Evolutionary conservation across 2,113 vertebrate species (phyloP).

Genomic region (Tichodroma muraria): DNA sequence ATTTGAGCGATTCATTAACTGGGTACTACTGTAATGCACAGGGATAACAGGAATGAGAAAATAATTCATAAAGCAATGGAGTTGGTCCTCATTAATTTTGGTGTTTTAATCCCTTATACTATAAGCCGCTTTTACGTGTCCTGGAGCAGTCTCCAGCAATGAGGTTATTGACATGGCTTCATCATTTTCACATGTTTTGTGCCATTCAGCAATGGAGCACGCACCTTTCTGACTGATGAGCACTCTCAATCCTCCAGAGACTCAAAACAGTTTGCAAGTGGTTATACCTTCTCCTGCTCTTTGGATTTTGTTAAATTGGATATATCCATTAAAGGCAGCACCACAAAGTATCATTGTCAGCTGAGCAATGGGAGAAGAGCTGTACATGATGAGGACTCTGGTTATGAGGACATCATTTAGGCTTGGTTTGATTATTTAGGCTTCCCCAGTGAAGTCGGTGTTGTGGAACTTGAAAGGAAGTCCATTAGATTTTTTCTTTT

Average conservation of each 20-base stretch:
- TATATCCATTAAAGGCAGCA: background rate
- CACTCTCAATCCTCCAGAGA: background rate
- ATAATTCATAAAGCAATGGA: background rate
- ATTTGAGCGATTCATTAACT: background rate
- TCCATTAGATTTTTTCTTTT: background rate
- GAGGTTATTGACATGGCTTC: fast-evolving
- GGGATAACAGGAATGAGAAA: background rate
- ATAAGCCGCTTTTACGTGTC: background rate
- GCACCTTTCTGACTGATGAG: background rate
- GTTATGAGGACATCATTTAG: background rate
- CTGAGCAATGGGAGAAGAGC: background rate
- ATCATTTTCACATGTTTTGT: background rate
- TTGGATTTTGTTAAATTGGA: background rate
- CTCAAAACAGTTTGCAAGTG: background rate
- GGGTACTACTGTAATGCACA: background rate
- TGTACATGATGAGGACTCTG: background rate
- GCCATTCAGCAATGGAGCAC: background rate
- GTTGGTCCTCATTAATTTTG: background rate
- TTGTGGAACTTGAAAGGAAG: background rate
- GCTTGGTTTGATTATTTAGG: background rate
- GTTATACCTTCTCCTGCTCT: background rate
- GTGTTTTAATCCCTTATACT: background rate
- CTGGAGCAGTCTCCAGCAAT: background rate
- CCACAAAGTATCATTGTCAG: background rate
- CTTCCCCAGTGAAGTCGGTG: background rate